Evolutionary conservation across 2,113 vertebrate genomes (phyloP), one percentile per base, ranked within the genome.

Genomic region (Bubalus kerabau): DNA sequence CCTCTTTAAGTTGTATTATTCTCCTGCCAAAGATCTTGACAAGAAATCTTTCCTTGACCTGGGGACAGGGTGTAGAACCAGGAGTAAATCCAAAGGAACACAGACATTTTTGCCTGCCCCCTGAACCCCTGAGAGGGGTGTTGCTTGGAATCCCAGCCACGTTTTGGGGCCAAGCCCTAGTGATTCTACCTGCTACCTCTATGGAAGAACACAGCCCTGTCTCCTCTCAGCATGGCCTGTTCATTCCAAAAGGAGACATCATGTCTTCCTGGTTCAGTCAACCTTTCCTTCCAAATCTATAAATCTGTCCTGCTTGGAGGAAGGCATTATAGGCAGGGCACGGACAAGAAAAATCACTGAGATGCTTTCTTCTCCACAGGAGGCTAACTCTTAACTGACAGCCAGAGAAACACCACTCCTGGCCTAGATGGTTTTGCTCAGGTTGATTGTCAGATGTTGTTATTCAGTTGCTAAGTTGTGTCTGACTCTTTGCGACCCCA

Each of bases 11-110:
- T 50, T 6, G 54, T 50, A 59, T 67, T 54, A 90, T 97, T 93
- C 95, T 7, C 21, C 81, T 85, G 76, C 16, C 28, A 71, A 94
- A 95, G n/a, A 90, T 80, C 56, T 30, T 89, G 82, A 91, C 48
- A n/a, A 87, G 64, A 92, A 92, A 80, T 96, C 91, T 90, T 64
- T 81, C 23, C n/a, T 86, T 95, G 76, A 88, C 28, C 9, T 83
- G 12, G 43, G 10, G 23, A 28, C 28, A 19, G 24, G 46, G 15
- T 76, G 32, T 30, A 40, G 88, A 90, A 94, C 26, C 46, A 59
- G 60, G 43, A 95, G 76, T 48, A 36, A 78, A 15, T 74, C 17
- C 83, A 60, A 59, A 94, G 26, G 28, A 90, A 0, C 16, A 40
- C 0, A 5, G 43, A n/a, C 30, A 76, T 40, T 87, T 95, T 26